These are phyloP conservation scores for Drosophila ironensis DNA, from an alignment of 1,140 invertebrate genomes.

Conservation along the genomic window DNA sequence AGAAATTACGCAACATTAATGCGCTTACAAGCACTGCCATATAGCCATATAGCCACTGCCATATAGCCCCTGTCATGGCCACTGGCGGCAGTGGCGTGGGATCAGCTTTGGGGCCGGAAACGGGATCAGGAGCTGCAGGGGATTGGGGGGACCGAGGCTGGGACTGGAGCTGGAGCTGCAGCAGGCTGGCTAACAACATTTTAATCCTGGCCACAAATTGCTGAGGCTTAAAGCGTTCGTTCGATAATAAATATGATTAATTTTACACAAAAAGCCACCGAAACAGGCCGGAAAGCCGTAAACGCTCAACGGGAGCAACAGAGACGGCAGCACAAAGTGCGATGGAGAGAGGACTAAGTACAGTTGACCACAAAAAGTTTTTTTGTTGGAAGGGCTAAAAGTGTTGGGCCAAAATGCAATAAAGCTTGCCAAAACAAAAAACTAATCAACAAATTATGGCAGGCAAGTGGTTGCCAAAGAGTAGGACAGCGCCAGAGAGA, in stretches of 20 bases:
- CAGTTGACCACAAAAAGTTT: conserved; percentile 39
- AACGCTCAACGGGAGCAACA: too few species aligned
- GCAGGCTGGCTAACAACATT: conserved; percentile 56
- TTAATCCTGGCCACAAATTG: conserved; percentile 69
- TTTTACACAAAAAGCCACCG: conserved; percentile 43
- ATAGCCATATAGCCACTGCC: background rate
- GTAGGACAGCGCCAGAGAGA: background rate
- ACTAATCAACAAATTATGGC: conserved; percentile 53
- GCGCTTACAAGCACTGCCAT: conserved; percentile 24
- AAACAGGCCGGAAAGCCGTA: conserved; percentile 1
- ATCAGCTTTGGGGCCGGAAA: too few species aligned
- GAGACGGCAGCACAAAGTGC: too few species aligned
- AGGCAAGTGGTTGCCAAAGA: conserved; percentile 20
- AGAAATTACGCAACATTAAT: conserved; percentile 59
- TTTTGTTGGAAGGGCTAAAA: background rate
- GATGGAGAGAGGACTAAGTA: conserved; percentile 17
- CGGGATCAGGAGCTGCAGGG: too few species aligned
- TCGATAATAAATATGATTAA: conserved; percentile 71
- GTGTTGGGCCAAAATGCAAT: conserved; percentile 29
- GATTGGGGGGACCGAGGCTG: too few species aligned
- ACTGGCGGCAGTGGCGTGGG: too few species aligned
- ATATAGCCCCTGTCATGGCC: too few species aligned
- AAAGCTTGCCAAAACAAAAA: conserved; percentile 32
- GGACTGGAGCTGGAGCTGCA: background rate
- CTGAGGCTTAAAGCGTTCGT: conserved; percentile 49